Evolutionary conservation across 2,113 vertebrate genomes (phyloP).

Genomic region (Onychostruthus taczanowskii): DNA sequence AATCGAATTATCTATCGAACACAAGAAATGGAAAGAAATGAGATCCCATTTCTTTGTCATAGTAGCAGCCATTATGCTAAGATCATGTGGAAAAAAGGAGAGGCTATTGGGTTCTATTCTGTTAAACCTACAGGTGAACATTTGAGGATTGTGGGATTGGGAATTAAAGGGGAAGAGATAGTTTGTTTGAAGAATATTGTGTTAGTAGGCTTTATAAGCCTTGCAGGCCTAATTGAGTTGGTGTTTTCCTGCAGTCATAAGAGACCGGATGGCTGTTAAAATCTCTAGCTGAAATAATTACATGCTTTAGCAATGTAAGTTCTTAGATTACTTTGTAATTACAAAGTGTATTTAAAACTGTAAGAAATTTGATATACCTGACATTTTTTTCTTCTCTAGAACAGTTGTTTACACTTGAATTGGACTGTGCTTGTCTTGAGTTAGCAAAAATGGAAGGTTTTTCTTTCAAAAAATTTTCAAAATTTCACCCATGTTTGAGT

Average conservation of each 20-base stretch:
- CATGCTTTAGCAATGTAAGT: not conserved
- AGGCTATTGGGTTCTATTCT: conserved; percentile 92
- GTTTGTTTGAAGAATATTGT: not conserved
- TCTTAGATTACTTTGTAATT: not conserved
- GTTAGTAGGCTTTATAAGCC: not conserved
- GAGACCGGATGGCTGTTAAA: not conserved
- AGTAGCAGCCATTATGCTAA: conserved; percentile 82
- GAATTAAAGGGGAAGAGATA: fast-evolving
- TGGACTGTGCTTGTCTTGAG: not conserved
- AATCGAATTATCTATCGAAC: conserved; percentile 90
- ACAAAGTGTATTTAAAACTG: not conserved
- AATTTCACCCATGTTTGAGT: not conserved
- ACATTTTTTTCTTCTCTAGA: not conserved
- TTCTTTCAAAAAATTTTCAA: not conserved
- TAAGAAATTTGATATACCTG: not conserved
- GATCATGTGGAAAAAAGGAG: conserved; percentile 87
- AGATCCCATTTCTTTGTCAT: conserved; percentile 87
- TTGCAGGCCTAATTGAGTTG: not conserved
- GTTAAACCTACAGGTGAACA: conserved; percentile 84
- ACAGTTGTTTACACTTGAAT: not conserved
- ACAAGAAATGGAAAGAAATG: conserved; percentile 80
- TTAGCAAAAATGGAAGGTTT: not conserved
- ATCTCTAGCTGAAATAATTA: not conserved
- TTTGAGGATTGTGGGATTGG: not conserved
- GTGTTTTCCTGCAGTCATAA: not conserved